These are phyloP conservation scores for Schizothorax lantsangensis DNA, from an alignment of 2,797 vertebrate species.

Conservation along the genomic window DNA sequence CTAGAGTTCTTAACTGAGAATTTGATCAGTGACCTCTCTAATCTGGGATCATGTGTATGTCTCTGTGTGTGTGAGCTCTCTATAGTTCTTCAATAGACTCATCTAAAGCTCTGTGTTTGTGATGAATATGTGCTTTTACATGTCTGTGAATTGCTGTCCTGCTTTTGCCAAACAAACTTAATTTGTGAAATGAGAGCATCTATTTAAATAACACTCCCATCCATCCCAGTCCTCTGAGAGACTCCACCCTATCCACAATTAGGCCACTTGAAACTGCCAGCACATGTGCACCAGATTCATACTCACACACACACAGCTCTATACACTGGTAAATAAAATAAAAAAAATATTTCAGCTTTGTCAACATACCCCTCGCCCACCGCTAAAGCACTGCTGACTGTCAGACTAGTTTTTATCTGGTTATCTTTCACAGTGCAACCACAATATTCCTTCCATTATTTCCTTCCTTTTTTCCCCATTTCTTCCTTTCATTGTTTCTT, in stretches of 20 bases:
- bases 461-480: not conserved
- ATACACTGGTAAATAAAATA: not conserved
- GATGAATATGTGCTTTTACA: not conserved
- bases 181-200: slow-evolving; percentile 37
- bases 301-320: not conserved
- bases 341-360: slow-evolving; percentile 4
- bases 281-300: slow-evolving; percentile 28
- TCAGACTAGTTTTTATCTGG: not conserved
- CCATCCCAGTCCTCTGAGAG: slow-evolving; percentile 10
- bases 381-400: not conserved
- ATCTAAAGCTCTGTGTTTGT: slow-evolving; percentile 4
- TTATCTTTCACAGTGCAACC: not conserved
- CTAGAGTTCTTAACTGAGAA: not conserved
- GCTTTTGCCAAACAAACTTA: slow-evolving; percentile 19
- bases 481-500: not conserved
- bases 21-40: slow-evolving; percentile 32
- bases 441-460: not conserved
- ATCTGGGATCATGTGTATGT: not conserved
- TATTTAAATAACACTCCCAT: slow-evolving; percentile 34
- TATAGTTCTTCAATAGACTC: not conserved
- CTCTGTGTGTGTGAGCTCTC: not conserved
- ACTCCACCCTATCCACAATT: slow-evolving; percentile 19
- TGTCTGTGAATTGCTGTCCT: slow-evolving; percentile 10
- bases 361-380: not conserved
- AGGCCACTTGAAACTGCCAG: slow-evolving; percentile 39